Base-by-base conservation (phyloP, 2,797 vertebrate genomes). In the Micropoecilia bifurca region DNA sequence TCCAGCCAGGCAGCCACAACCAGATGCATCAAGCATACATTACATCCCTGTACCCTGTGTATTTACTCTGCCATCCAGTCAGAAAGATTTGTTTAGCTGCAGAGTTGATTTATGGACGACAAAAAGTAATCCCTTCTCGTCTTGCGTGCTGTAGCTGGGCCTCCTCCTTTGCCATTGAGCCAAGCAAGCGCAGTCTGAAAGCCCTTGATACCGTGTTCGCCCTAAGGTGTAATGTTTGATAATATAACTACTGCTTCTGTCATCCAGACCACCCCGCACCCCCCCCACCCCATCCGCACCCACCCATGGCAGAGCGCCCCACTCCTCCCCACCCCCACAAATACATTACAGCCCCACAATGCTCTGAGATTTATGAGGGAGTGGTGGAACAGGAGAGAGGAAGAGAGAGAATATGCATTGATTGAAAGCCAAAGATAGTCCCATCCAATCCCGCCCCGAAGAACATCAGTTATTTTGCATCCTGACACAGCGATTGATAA, bases 391-490 rank as follows among this genome's bases (percentile, higher is more conserved):
- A 74, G 96, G 96, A 87, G 90, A 89, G 77, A 74, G 76, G 80
- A 79, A 95, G 96, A 86, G 97, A 96, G 87, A 91, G 97, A 97
- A 98, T 98, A 97, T 97, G 97, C 97, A 98, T 99, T 99, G 98
- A 99, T 99, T 99, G 98, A 99, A 99, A 99, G 97, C 97, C 96
- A 95, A 94, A 97, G 97, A 99, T 98, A 99, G 97, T 97, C 97
- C 91, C 97, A 97, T 98, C 98, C 97, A 98, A 98, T 97, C 97
- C 97, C 93, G 94, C 97, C 92, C 97, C 96, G 95, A 97, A 98
- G 97, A 98, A 97, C 98, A 99, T 99, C 97, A 96, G 97, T 99
- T 99, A 99, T 97, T 99, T 99, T 99, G 97, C 97, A 98, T 99
- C 97, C 97, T 98, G 98, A 99, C 98, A 96, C 95, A 91, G 96